phyloP scores from a whole-genome alignment of 2,797 vertebrate species.

The Clamator glandarius region DNA sequence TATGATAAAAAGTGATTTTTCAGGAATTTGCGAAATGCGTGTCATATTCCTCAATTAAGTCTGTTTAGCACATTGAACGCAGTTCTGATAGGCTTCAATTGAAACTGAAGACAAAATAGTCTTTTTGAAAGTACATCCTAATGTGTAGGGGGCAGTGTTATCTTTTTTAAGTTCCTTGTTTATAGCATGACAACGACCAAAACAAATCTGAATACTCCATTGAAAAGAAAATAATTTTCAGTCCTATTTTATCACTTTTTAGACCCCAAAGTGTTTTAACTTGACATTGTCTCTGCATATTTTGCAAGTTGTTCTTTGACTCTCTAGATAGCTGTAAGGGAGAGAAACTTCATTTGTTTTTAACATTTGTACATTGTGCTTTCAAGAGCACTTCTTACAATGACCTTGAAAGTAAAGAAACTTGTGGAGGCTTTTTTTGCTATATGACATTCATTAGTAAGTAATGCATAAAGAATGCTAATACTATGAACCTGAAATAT shows the following conservation, averaged over 20 bases:
- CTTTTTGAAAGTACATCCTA: neutral
- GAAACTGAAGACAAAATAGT: neutral
- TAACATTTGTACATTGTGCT: slow-evolving; percentile 24
- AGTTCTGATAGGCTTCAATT: neutral
- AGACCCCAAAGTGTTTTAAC: slow-evolving; percentile 16
- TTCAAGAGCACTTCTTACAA: slow-evolving; percentile 52
- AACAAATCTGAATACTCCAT: neutral
- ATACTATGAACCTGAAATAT: slow-evolving; percentile 3
- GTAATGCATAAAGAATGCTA: slow-evolving; percentile 56
- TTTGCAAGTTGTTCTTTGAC: slow-evolving; percentile 1
- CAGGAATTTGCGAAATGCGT: neutral
- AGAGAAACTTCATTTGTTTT: slow-evolving; percentile 19
- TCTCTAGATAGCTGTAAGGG: slow-evolving; percentile 32
- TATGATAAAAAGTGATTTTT: slow-evolving; percentile 7
- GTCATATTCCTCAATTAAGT: neutral
- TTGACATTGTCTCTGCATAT: slow-evolving; percentile 50
- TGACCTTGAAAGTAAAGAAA: slow-evolving; percentile 66
- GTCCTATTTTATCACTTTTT: neutral
- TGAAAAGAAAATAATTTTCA: slow-evolving; percentile 1
- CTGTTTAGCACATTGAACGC: neutral
- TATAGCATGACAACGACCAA: neutral
- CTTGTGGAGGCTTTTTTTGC: slow-evolving; percentile 19
- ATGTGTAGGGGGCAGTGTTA: neutral
- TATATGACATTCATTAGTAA: slow-evolving; percentile 60
- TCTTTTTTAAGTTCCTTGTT: neutral